Evolutionary conservation across 2,888 invertebrate genomes (phyloP), one percentile per base, ranked within the genome.

Genomic region (Hyposoter dolosus): DNA sequence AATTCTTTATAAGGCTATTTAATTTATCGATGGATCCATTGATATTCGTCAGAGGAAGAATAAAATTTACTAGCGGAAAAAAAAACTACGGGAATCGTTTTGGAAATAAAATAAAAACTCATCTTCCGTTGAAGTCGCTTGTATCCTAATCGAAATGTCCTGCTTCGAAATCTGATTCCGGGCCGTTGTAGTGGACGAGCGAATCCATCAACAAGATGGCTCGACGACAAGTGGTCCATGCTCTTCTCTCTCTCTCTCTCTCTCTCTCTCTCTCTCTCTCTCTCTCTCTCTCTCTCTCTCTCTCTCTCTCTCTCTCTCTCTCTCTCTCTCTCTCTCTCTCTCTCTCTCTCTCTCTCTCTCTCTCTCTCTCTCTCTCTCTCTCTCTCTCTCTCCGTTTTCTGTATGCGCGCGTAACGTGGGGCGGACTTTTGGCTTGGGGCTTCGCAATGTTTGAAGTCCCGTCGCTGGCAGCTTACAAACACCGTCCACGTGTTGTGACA

Each of bases 401-500:
- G 40, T 68, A 35, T 53, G 50, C 10, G 35, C 56, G 47, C 63
- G 17, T 15, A 72, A 32, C 66, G 65, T 56, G 17, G 53, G 75
- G 66, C 85, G 85, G 68, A 90, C 90, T 91, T 92, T 92, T 92
- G 92, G 92, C 93, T 91, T 89, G 88, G 84, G 90, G 90, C 91
- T 91, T 92, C 88, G 92, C 91, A 90, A 93, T 94, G 94, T 94
- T 94, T 94, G 94, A 94, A 94, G 94, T 94, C 91, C 92, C 93
- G 92, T 94, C 94, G 91, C 91, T 90, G 90, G 92, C 90, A 93
- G 94, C 94, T 94, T 94, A 94, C 93, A 94, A 94, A 94, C 93
- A 94, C 92, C 90, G 92, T 89, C 91, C 89, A 89, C 87, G 91
- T 94, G 94, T 94, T 94, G 93, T 94, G 94, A 94, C 94, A 94